phyloP scores from a whole-genome alignment of 2,797 vertebrate genomes.

The Meda fulgida region DNA sequence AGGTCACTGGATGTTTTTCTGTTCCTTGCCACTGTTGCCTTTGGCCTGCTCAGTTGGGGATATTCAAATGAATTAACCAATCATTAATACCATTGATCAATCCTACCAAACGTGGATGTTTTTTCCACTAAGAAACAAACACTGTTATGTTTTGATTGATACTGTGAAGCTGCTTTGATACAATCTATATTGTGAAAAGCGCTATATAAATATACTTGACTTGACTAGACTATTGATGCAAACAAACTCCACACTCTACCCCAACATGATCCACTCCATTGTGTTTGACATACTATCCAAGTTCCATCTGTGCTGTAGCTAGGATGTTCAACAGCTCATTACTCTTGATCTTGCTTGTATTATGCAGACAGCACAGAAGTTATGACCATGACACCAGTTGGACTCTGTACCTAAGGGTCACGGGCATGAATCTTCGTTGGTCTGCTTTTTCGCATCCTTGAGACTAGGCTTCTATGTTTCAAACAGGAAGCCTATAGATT shows the following conservation, averaged over 20 bases:
- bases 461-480: conserved; percentile 16
- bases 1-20: too few species aligned
- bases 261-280: background rate
- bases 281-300: conserved; percentile 40
- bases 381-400: conserved; percentile 36
- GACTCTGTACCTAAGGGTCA: conserved; percentile 46
- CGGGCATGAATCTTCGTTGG: conserved; percentile 53
- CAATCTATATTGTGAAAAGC: too few species aligned
- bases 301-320: conserved; percentile 34
- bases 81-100: too few species aligned
- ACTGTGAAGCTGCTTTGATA: too few species aligned
- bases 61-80: too few species aligned
- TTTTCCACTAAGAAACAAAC: too few species aligned
- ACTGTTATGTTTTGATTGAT: too few species aligned
- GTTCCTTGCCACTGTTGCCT: too few species aligned
- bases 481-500: background rate
- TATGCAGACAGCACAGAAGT: conserved; percentile 47
- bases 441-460: conserved; percentile 43
- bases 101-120: too few species aligned
- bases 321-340: conserved; percentile 44
- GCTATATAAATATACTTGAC: too few species aligned
- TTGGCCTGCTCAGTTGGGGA: too few species aligned
- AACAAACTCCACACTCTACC: conserved; percentile 11
- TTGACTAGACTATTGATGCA: too few species aligned
- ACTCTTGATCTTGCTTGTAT: conserved; percentile 53